phyloP scores from a whole-genome alignment of 2,113 vertebrate species.

The Elephas maximus region DNA sequence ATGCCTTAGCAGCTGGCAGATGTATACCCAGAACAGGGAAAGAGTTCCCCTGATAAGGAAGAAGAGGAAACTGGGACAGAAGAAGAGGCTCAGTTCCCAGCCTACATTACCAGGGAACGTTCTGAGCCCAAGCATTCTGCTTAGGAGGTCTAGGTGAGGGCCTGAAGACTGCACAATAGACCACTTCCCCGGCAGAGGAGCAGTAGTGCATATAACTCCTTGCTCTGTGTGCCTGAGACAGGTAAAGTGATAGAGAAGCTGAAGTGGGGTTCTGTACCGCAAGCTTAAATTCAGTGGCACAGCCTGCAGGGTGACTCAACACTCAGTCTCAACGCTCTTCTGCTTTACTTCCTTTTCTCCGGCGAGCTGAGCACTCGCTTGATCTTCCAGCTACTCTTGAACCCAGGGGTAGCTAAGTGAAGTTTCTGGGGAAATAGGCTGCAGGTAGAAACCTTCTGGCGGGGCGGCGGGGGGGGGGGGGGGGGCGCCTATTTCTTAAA shows the following conservation, averaged over 20 bases:
- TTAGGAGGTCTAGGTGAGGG: neutral
- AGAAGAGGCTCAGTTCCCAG: too few species aligned
- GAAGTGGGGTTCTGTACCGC: too few species aligned
- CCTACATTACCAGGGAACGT: neutral
- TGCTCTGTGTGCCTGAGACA: neutral
- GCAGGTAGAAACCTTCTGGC: neutral
- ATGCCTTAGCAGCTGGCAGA: neutral
- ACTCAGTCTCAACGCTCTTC: neutral
- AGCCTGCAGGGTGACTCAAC: neutral
- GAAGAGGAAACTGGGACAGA: too few species aligned
- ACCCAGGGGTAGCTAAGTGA: rapidly evolving
- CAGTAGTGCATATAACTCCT: neutral
- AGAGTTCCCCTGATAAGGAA: neutral
- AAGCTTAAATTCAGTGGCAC: neutral
- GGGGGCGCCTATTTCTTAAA: neutral
- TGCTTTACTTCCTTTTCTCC: neutral
- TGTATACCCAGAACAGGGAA: neutral
- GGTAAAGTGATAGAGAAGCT: neutral
- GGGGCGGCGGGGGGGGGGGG: too few species aligned
- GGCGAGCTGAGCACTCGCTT: neutral
- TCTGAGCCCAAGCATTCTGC: neutral
- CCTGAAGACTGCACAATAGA: neutral
- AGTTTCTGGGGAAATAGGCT: neutral
- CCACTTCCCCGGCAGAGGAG: neutral
- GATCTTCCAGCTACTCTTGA: neutral